A percentile compares a stretch with the other conserved stretches of the same genome.
These are phyloP conservation scores for Hipposideros armiger DNA, from an alignment of 2,113 vertebrate genomes.

Conservation along the genomic window DNA sequence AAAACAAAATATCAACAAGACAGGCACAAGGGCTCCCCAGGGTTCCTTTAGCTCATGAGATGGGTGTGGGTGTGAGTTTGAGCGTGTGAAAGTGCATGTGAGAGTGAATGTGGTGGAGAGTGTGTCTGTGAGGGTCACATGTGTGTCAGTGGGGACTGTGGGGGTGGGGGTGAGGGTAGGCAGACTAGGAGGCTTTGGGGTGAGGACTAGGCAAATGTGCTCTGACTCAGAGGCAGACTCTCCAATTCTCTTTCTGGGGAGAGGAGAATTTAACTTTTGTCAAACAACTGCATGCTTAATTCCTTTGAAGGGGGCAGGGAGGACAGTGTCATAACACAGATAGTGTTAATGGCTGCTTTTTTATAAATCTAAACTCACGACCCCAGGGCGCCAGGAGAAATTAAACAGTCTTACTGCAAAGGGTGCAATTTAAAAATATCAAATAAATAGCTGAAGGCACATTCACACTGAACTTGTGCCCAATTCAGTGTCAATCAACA, in stretches of 20 bases:
- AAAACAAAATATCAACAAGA: slow-evolving; percentile 72
- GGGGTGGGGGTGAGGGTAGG: neutral
- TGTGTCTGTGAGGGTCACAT: neutral
- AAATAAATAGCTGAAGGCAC: slow-evolving; percentile 79
- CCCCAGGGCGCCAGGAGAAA: slow-evolving; percentile 68
- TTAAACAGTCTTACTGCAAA: slow-evolving; percentile 76
- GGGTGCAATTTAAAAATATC: slow-evolving; percentile 69
- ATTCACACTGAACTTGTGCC: slow-evolving; percentile 74
- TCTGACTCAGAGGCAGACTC: slow-evolving; percentile 35
- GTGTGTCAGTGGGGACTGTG: neutral
- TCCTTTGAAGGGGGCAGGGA: slow-evolving; percentile 41
- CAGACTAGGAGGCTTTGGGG: neutral
- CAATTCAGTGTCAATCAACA: slow-evolving; percentile 76
- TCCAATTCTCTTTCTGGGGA: neutral
- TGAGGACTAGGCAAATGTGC: neutral
- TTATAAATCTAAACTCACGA: slow-evolving; percentile 75
- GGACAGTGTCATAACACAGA: slow-evolving; percentile 70
- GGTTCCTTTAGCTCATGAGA: neutral
- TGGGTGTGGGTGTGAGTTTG: neutral
- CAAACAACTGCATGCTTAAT: slow-evolving; percentile 39
- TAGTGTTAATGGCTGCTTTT: slow-evolving; percentile 75
- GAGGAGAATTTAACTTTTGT: slow-evolving; percentile 65
- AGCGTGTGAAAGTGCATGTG: neutral
- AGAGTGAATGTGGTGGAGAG: neutral
- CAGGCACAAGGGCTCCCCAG: slow-evolving; percentile 56